Evolutionary conservation across 2,888 invertebrate species (phyloP), one percentile per base, ranked within the genome.

Genomic region (Iphiclides podalirius): DNA sequence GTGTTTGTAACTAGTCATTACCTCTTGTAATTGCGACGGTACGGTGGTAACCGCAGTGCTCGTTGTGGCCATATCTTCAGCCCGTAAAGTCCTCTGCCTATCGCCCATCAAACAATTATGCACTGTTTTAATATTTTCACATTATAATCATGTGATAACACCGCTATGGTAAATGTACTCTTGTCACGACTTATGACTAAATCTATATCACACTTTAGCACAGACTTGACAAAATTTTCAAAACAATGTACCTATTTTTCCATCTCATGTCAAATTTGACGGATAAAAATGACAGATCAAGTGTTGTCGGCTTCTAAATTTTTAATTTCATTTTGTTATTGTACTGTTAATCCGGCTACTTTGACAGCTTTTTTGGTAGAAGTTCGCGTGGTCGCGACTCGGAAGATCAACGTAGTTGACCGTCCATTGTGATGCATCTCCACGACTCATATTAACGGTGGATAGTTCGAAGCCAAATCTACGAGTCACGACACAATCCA

Each of bases 1-100:
- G 60, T 55, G 56, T 63, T 52, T 59, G 49, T 41, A 59, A 48
- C 38, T 40, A 43, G 31, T 45, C 60, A 54, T 64, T 79, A 86
- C 87, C 82, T 87, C 86, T 56, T 78, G 79, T 52, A 72, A 54
- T 61, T 75, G 82, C 37, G 84, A 69, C 35, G 83, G 63, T 47
- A 86, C 78, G 17, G 83, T 84, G 35, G 86, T 67, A 31, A 85
- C 78, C 16, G 85, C 84, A 1, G 87, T 77, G 60, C 88, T 88
- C 23, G 87, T 86, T 31, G 80, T 80, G 45, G 88, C 87, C 88
- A 88, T 87, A 8, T 85, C 79, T 72, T 82, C 78, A 35, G 67
- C 43, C 63, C 57, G 65, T 35, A 63, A 44, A 54, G 54, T 48
- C 40, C 64, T 63, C 55, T 66, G 66, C 52, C 69, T 70, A 54